Evolutionary conservation across 2,888 invertebrate species (phyloP).

Genomic region (Drosophila suboccidentalis): DNA sequence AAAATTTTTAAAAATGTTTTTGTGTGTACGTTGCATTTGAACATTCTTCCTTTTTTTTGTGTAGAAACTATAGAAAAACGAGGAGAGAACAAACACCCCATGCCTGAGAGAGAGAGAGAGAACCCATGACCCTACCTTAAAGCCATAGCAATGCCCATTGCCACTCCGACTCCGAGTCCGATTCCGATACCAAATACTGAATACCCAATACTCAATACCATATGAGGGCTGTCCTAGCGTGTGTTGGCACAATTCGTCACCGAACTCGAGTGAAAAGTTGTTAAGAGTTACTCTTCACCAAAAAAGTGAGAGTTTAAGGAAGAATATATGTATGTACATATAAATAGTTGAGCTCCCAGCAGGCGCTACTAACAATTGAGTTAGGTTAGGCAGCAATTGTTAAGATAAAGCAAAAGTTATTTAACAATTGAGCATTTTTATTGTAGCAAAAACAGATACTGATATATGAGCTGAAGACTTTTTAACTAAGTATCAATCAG

Average conservation of each 20-base stretch:
- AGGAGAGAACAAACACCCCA: conserved; percentile 39
- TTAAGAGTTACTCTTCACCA: conserved; percentile 28
- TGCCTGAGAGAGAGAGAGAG: conserved; percentile 12
- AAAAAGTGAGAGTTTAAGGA: conserved; percentile 31
- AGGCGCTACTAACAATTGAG: conserved; percentile 3
- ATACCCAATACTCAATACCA: conserved; percentile 14
- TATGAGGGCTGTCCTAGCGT: conserved; percentile 53
- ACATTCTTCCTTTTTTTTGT: conserved; percentile 53
- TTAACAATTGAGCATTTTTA: not conserved
- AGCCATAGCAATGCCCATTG: conserved; percentile 49
- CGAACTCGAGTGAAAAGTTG: conserved; percentile 53
- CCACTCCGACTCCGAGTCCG: conserved; percentile 21
- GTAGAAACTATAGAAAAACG: conserved; percentile 72
- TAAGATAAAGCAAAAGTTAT: not conserved
- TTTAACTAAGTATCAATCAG: not conserved
- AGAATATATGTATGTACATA: conserved; percentile 7
- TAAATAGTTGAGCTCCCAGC: conserved; percentile 13
- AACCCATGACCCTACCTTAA: conserved; percentile 17
- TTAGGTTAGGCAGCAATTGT: conserved; percentile 8
- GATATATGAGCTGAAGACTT: not conserved
- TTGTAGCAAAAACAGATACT: not conserved
- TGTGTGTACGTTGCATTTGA: conserved; percentile 29
- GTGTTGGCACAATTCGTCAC: conserved; percentile 65
- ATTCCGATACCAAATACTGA: conserved; percentile 11
- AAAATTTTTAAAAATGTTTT: conserved; percentile 73